Percentiles rank a stretch among this genome's conserved stretches.
Conservation (phyloP, 2,113 vertebrate species). For the Papio anubis region DNA sequence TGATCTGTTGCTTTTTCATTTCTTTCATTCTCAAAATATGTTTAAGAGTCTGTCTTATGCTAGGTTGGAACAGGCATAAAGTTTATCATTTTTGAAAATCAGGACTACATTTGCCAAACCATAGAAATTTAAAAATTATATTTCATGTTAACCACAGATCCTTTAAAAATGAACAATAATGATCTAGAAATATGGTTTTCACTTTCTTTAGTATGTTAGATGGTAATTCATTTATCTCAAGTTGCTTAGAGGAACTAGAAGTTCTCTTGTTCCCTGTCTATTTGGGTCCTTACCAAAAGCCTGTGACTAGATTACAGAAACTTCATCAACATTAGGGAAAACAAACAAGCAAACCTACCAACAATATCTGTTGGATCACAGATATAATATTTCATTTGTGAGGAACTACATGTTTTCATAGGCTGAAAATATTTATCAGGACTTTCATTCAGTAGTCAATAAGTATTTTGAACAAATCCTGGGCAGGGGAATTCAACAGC, state of each 20-base stretch:
- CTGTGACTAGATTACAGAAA: background rate
- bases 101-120: background rate
- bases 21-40: background rate
- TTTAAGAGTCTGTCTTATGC: background rate
- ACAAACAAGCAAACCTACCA: background rate
- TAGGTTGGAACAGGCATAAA: background rate
- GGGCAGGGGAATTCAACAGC: background rate
- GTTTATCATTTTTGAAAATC: slow-evolving; percentile 29
- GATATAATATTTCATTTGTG: background rate
- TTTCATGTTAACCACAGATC: background rate
- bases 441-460: background rate
- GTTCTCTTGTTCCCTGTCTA: background rate
- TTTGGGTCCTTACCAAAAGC: background rate
- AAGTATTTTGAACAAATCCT: background rate
- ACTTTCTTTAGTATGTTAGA: background rate
- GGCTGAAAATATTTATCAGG: background rate
- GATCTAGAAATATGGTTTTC: background rate
- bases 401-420: background rate
- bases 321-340: background rate
- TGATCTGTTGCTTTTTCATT: background rate
- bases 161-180: background rate
- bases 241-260: background rate
- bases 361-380: background rate
- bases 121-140: background rate
- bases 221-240: background rate